phyloP scores from a whole-genome alignment of 2,113 vertebrate species.

The Tiliqua scincoides region DNA sequence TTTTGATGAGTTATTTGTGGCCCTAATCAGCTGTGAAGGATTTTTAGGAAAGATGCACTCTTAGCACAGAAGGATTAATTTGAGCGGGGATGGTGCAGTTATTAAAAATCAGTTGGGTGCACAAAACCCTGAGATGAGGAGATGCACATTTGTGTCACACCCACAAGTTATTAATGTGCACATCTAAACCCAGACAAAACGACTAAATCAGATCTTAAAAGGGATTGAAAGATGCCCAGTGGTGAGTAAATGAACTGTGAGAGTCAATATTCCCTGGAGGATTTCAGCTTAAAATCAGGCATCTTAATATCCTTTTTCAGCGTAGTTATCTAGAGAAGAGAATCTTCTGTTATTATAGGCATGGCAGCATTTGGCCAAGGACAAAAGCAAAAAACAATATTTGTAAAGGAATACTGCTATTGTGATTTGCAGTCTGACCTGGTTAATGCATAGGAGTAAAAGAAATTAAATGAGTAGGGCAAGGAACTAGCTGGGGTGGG shows the following conservation, averaged over 20 bases:
- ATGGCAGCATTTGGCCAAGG: conserved; percentile 26
- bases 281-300: background rate
- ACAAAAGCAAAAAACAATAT: conserved; percentile 23
- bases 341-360: conserved; percentile 14
- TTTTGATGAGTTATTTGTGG: conserved; percentile 64
- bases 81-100: conserved; percentile 33
- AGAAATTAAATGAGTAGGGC: conserved; percentile 37
- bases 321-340: conserved; percentile 18
- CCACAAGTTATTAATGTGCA: conserved; percentile 11
- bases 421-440: conserved; percentile 19
- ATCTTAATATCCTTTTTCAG: background rate
- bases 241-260: background rate
- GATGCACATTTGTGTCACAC: background rate
- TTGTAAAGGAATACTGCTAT: conserved; percentile 26
- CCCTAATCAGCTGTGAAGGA: conserved; percentile 59
- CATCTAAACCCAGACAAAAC: background rate
- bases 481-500: conserved; percentile 38
- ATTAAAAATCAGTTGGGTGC: conserved; percentile 37
- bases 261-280: background rate
- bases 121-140: conserved; percentile 43
- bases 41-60: conserved; percentile 48
- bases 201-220: conserved; percentile 23
- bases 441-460: conserved; percentile 16
- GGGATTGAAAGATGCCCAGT: conserved; percentile 1
- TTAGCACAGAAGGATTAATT: conserved; percentile 51